Evolutionary conservation across 2,113 vertebrate genomes (phyloP).

Genomic region (Cathartes aura): DNA sequence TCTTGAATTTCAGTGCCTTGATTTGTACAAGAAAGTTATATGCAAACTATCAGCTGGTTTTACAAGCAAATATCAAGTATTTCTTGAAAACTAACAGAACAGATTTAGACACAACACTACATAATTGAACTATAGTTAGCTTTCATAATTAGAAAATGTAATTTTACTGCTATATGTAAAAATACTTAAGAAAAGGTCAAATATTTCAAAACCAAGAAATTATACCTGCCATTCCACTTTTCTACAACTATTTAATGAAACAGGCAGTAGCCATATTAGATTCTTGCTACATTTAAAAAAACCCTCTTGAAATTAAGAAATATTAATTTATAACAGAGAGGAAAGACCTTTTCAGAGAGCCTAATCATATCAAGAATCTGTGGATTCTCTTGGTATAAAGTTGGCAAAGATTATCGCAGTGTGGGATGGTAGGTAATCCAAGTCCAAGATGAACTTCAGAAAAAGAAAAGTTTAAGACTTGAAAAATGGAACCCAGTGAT

Average conservation of each 20-base stretch:
- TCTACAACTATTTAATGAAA: background rate
- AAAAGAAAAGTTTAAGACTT: background rate
- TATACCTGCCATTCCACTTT: background rate
- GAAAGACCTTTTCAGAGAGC: background rate
- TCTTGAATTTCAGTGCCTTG: conserved; percentile 82
- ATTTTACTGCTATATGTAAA: background rate
- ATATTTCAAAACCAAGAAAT: background rate
- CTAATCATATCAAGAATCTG: background rate
- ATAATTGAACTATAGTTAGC: background rate
- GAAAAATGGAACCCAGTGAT: background rate
- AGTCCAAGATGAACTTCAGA: background rate
- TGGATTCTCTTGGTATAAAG: background rate
- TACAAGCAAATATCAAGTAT: background rate
- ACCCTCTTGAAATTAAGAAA: background rate
- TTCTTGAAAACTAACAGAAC: background rate
- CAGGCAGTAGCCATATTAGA: background rate
- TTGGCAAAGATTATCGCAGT: background rate
- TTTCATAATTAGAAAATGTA: background rate
- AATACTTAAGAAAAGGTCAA: background rate
- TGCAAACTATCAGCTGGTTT: background rate
- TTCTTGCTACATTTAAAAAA: background rate
- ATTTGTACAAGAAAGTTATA: background rate
- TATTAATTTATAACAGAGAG: background rate
- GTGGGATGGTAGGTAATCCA: background rate
- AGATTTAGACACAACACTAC: background rate